These are phyloP conservation scores for Calliphora vicina DNA, from an alignment of 1,140 invertebrate species.

Conservation along the genomic window DNA sequence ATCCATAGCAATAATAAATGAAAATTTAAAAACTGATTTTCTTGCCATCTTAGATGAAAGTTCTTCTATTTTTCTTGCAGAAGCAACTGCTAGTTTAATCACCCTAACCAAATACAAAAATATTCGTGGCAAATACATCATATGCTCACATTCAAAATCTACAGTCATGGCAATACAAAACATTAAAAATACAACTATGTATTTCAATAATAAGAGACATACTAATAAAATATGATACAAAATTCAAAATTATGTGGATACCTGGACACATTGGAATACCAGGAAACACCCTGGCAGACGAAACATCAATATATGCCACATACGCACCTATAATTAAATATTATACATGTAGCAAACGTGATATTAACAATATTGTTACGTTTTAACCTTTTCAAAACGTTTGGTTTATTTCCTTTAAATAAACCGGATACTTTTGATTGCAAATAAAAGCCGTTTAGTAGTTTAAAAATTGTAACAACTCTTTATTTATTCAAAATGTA, in stretches of 20 bases:
- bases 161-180: background rate
- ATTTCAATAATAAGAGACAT: background rate
- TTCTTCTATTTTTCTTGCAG: background rate
- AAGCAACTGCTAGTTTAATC: background rate
- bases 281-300: background rate
- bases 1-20: background rate
- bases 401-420: no score
- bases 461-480: no score
- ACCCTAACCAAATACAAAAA: no score
- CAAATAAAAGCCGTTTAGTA: no score
- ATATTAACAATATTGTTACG: no score
- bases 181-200: background rate
- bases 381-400: no score
- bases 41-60: background rate
- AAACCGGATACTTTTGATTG: no score
- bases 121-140: background rate
- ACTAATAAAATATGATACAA: background rate
- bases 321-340: background rate
- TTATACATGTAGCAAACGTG: background rate
- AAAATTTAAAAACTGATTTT: background rate
- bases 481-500: no score
- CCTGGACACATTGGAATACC: background rate
- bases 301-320: background rate
- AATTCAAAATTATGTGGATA: background rate
- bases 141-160: background rate